These are phyloP conservation scores for Lasaia peninsularis DNA, from an alignment of 1,140 invertebrate genomes.

Conservation along the genomic window DNA sequence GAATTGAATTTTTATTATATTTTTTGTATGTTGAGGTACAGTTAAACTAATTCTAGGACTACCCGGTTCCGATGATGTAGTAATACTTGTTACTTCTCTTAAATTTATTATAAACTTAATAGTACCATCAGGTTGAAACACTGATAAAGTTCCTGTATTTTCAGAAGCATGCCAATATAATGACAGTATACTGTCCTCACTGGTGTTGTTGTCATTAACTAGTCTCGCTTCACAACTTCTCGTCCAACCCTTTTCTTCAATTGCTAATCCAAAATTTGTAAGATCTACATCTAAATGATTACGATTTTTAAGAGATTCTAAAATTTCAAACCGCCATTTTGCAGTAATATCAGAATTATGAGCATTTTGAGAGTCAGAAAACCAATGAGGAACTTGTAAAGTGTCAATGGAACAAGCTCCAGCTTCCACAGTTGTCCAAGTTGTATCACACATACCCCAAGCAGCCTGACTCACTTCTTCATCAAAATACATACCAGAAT, in stretches of 20 bases:
- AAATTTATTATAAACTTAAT: slow-evolving; percentile 83
- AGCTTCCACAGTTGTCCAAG: slow-evolving; percentile 88
- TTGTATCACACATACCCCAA: slow-evolving; percentile 87
- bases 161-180: slow-evolving; percentile 84
- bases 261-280: slow-evolving; percentile 82
- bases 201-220: slow-evolving; percentile 78
- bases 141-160: slow-evolving; percentile 86
- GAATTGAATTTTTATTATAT: slow-evolving; percentile 84
- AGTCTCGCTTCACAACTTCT: slow-evolving; percentile 87
- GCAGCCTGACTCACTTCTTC: slow-evolving; percentile 82
- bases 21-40: slow-evolving; percentile 79
- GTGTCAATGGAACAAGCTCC: slow-evolving; percentile 86
- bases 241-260: slow-evolving; percentile 90
- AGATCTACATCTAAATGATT: slow-evolving; percentile 76
- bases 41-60: slow-evolving; percentile 84
- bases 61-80: slow-evolving; percentile 86
- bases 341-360: slow-evolving; percentile 82
- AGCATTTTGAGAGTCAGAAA: slow-evolving; percentile 78
- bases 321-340: slow-evolving; percentile 85
- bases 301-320: slow-evolving; percentile 83
- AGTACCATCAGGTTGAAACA: slow-evolving; percentile 86
- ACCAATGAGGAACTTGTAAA: slow-evolving; percentile 86
- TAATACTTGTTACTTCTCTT: slow-evolving; percentile 85
- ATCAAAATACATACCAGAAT: slow-evolving; percentile 87
- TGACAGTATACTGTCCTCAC: slow-evolving; percentile 87